Evolutionary conservation across 2,888 invertebrate species (phyloP), one percentile per base, ranked within the genome.

Genomic region (Parnassius mnemosyne): DNA sequence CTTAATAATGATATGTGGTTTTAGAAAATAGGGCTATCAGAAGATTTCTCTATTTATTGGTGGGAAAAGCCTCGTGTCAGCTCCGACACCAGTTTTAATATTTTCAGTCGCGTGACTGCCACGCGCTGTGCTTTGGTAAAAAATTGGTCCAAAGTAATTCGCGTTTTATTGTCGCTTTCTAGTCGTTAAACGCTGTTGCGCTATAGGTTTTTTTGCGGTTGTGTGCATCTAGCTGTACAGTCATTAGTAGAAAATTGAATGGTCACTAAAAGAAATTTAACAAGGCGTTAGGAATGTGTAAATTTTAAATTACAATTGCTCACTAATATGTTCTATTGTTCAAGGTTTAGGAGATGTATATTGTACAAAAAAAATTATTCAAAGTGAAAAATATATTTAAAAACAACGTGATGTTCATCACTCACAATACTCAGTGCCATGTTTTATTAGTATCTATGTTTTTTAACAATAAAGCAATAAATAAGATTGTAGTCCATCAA

Each of bases 1-100:
- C 11, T 57, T 70, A 69, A 9, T 9, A 9, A 16, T 41, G 42
- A 25, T 34, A 55, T 53, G 61, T 63, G 65, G 66, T 66, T 71
- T 71, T 65, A 68, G 57, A 72, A 70, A 77, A 76, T 78, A 86
- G 84, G 87, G 84, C 80, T 87, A 84, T 77, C 82, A 82, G 77
- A 80, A 71, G 73, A 75, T 74, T 85, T 84, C 79, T 80, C 85
- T 87, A 89, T 90, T 90, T 89, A 89, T 90, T 89, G 89, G 91
- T 89, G 90, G 90, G 90, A 89, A 90, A 81, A 81, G 87, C 82
- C 90, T 87, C 90, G 91, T 91, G 91, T 91, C 89, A 88, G 79
- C 75, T 88, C 88, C 90, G 88, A 91, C 91, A 91, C 91, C 87
- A 89, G 88, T 89, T 90, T 89, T 90, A 91, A 90, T 90, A 90